These are phyloP conservation scores for Lonchura striata DNA, from an alignment of 2,113 vertebrate genomes.

Conservation along the genomic window DNA sequence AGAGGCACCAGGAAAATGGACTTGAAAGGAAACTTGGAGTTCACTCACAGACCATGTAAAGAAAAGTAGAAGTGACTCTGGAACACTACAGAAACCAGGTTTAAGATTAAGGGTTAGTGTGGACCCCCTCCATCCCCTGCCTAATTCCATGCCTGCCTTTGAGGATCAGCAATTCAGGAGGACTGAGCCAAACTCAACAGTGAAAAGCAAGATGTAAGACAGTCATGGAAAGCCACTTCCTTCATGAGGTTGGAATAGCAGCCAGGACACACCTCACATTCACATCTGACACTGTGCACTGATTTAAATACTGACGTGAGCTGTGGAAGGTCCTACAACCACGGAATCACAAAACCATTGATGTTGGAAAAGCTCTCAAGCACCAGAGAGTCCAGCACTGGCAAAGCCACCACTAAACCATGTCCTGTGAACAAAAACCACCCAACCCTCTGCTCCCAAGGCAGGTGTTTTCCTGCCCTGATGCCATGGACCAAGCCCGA, in stretches of 20 bases:
- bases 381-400: fast-evolving
- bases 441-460: neutral
- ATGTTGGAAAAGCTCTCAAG: neutral
- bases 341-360: neutral
- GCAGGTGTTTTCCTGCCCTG: neutral
- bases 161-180: neutral
- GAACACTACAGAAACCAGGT: neutral
- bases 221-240: neutral
- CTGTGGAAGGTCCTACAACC: neutral
- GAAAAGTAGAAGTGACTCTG: neutral
- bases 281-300: neutral
- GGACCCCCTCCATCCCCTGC: neutral
- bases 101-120: neutral
- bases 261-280: neutral
- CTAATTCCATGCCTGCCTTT: neutral
- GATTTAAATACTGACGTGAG: fast-evolving
- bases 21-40: neutral
- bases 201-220: neutral
- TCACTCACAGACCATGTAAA: neutral
- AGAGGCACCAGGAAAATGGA: neutral
- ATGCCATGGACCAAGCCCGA: neutral
- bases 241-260: neutral
- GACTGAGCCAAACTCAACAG: neutral
- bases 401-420: neutral
- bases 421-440: fast-evolving